Evolutionary conservation across 2,113 vertebrate species (phyloP), one percentile per base, ranked within the genome.

Genomic region (Xiphias gladius): DNA sequence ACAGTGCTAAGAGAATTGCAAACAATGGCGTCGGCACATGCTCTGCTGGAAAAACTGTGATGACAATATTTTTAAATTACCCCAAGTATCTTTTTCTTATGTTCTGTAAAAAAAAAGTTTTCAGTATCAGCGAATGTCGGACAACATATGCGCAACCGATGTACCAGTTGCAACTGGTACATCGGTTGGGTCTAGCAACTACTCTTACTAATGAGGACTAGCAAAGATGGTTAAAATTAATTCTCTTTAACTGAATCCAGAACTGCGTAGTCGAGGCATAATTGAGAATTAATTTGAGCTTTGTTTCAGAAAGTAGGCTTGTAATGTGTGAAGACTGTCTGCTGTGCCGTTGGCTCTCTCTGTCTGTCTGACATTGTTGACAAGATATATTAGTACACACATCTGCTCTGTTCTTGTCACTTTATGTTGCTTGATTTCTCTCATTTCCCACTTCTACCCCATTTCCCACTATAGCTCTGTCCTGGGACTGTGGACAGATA

Each of bases 221-320:
- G 41, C 12, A 43, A 69, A 50, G 30, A 73, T 52, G 55, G 22
- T 39, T 72, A 61, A 73, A 57, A 63, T 73, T 12, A 39, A 64
- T 73, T 30, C 32, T 58, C 1, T 55, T 64, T 58, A 57, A 55
- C 59, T 39, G 57, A 58, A 79, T 70, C 68, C 69, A 63, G 43
- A 54, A 2, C 19, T 64, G 28, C n/a, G 11, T 11, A 9, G 14
- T 61, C 10, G 1, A 58, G 46, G 6, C 46, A 24, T 41, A 52
- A 68, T 5, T 28, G 12, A 37, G n/a, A 59, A 20, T 39, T 5
- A 2, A 48, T 67, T 50, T 46, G 17, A 24, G 41, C 26, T 37
- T 22, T 39, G 3, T 69, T 37, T 52, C 14, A 52, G 10, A 20
- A 46, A 67, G 26, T 12, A 24, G 32, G 6, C 32, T 35, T 5